Base-by-base conservation (phyloP, 1,140 invertebrate species). In the Pseudomyrmex cubaensis region DNA sequence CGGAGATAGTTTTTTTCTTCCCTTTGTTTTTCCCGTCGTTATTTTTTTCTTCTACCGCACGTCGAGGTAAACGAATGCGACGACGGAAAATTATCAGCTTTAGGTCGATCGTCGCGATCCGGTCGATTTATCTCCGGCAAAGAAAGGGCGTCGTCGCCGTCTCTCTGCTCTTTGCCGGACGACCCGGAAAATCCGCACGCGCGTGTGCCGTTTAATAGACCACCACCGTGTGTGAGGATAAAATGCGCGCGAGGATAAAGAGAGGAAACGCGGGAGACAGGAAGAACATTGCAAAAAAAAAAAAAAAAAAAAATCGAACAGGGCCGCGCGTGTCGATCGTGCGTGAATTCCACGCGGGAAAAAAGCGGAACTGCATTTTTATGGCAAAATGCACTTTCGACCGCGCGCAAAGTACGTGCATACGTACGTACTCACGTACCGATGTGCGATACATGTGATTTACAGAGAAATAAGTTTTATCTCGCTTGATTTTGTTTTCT, bases 371-470 rank as follows among this genome's bases (percentile, higher is more conserved):
- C 46, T 72, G 63, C 75, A 67, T 77, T 80, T 35, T 35, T 80
- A 80, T 80, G 70, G 76, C 76, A 15, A 22, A 46, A 70, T 80
- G 66, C 66, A 80, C 76, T 80, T 70, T 25, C 25, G 66, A 48
- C 35, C 35, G 50, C 62, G 62, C 35, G 44, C 25, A 64, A 44
- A 64, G 62, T 64, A 13, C 12, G 13, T 52, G 50, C 50, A 13
- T 52, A 13, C 50, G 13, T 52, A 50, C 50, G 4, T 35, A 35
- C 35, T 35, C 35, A 74, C 61, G 56, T 62, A 59, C 54, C 63
- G 17, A 70, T 22, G 44, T 59, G 44, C 44, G 57, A 35, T 35
- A 35, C 35, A 35, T 7, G 5, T 35, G 35, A 35, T 35, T 35
- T 70, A 70, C 35, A 66, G 35, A 78, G 20, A 48, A 54, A n/a